A percentile compares a stretch with the other conserved stretches of the same genome.
These are phyloP conservation scores for Hyphantria cunea DNA, from an alignment of 1,140 invertebrate species.

Conservation along the genomic window DNA sequence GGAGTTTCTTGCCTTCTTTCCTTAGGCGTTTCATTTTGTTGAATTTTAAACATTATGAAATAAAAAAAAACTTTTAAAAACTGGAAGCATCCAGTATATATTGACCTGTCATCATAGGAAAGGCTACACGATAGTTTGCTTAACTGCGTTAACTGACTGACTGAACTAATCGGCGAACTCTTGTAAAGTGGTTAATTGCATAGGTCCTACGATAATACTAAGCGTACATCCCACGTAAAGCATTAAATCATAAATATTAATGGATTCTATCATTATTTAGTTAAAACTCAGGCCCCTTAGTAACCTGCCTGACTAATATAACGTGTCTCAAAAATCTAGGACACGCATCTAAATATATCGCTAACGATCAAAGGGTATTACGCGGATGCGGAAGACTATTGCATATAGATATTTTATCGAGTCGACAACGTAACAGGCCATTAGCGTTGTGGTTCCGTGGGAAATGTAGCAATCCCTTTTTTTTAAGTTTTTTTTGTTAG, in stretches of 20 bases:
- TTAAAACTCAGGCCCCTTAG: constrained; percentile 7
- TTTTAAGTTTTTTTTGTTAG: no score
- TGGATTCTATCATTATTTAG: neutral
- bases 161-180: no score
- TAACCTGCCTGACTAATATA: constrained; percentile 29
- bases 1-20: no score
- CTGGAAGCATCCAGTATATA: no score
- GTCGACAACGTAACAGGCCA: constrained; percentile 39
- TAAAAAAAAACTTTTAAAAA: no score
- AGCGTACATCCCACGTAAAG: no score
- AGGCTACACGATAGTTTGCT: no score
- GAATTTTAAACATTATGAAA: no score
- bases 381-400: constrained; percentile 42
- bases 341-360: constrained; percentile 28
- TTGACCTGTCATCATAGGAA: no score
- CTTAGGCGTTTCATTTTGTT: no score
- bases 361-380: constrained; percentile 41
- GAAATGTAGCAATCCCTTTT: neutral
- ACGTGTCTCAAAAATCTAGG: constrained; percentile 31
- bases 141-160: no score
- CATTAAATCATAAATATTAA: neutral
- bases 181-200: neutral
- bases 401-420: constrained; percentile 47
- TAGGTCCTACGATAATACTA: neutral
- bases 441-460: constrained; percentile 36